Conservation (phyloP, 2,888 invertebrate genomes). For the Monochamus alternatus region DNA sequence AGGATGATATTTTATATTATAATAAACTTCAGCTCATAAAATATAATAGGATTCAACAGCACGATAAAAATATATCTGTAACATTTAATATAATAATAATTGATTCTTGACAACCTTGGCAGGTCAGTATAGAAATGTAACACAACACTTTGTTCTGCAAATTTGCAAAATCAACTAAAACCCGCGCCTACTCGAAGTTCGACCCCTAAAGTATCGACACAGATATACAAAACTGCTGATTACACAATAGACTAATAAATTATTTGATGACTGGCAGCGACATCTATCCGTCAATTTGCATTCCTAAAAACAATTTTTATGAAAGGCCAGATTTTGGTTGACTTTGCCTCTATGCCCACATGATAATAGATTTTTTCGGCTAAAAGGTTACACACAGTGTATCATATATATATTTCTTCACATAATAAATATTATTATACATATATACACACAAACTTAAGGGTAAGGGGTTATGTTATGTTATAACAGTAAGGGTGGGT, state of each 20-base stretch:
- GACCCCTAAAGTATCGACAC: too few species aligned
- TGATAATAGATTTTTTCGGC: not conserved
- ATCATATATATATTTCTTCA: slow-evolving; percentile 8
- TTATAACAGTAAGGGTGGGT: not conserved
- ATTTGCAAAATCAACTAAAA: slow-evolving; percentile 2
- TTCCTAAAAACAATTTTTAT: too few species aligned
- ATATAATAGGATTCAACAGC: slow-evolving; percentile 23
- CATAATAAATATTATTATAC: slow-evolving; percentile 22
- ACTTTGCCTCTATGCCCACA: too few species aligned
- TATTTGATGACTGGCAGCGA: too few species aligned
- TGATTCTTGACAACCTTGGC: slow-evolving; percentile 1
- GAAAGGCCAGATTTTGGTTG: too few species aligned
- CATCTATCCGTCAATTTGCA: too few species aligned
- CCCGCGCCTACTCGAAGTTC: too few species aligned
- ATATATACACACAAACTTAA: slow-evolving; percentile 19
- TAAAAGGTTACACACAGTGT: slow-evolving; percentile 18
- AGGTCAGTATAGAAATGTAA: slow-evolving; percentile 1
- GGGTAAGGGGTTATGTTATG: not conserved
- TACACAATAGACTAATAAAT: too few species aligned
- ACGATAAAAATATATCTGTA: slow-evolving; percentile 23
- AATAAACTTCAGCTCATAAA: slow-evolving; percentile 26
- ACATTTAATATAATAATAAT: slow-evolving; percentile 24
- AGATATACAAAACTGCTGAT: too few species aligned
- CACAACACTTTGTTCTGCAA: not conserved
- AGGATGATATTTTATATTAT: slow-evolving; percentile 20